Conservation (phyloP, 2,888 invertebrate genomes). For the Melanotus villosus region DNA sequence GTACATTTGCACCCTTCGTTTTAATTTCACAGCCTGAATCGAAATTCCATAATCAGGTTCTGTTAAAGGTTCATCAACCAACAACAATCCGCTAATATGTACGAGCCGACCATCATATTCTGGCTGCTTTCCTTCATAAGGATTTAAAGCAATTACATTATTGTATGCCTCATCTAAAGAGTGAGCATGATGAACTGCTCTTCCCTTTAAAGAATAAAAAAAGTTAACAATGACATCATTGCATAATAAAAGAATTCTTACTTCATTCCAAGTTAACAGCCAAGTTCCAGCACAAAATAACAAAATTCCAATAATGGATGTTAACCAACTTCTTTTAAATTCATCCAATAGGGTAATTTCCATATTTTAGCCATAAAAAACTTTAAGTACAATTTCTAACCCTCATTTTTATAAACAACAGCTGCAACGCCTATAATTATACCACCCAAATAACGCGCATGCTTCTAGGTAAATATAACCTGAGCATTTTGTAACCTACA, state of each 20-base stretch:
- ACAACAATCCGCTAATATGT: conserved; percentile 82
- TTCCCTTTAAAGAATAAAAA: conserved; percentile 70
- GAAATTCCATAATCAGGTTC: conserved; percentile 91
- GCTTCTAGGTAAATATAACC: conserved; percentile 12
- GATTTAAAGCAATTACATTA: conserved; percentile 71
- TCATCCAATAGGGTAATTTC: conserved; percentile 67
- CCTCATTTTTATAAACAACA: conserved; percentile 6
- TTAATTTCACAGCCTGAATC: conserved; percentile 86
- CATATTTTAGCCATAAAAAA: conserved; percentile 41
- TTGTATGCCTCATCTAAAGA: conserved; percentile 85
- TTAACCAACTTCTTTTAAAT: conserved; percentile 80
- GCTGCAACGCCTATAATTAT: conserved; percentile 26
- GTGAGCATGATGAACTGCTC: conserved; percentile 84
- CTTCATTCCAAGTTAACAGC: conserved; percentile 90
- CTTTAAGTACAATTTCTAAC: conserved; percentile 9
- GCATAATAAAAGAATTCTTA: conserved; percentile 61
- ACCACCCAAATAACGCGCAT: conserved; percentile 26
- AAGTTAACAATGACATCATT: background rate
- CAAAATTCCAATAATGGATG: conserved; percentile 78
- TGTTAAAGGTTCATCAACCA: conserved; percentile 84
- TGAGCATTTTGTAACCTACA: conserved; percentile 9
- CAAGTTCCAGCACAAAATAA: conserved; percentile 78
- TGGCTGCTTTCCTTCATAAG: conserved; percentile 67
- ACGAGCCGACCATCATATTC: conserved; percentile 83
- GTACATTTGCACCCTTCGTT: conserved; percentile 91